Evolutionary conservation across 2,113 vertebrate genomes (phyloP).

Genomic region (Coturnix japonica): DNA sequence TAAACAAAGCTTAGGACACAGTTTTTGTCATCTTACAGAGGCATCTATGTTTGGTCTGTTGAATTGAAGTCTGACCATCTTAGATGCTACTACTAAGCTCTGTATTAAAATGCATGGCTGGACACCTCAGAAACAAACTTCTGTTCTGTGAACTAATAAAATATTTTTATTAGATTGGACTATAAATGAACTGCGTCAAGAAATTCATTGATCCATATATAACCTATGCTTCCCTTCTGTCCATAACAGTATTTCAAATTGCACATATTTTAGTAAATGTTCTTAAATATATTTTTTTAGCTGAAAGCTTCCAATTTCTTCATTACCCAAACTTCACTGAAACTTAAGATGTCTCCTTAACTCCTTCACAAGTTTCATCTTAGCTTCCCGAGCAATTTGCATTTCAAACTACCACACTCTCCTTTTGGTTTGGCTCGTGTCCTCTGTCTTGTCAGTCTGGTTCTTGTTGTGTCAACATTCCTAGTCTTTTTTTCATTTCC

Average conservation of each 20-base stretch:
- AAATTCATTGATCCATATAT: neutral
- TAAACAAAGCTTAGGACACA: neutral
- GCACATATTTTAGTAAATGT: accelerated
- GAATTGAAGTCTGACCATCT: neutral
- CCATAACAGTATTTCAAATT: neutral
- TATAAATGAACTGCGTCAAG: neutral
- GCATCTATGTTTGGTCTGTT: neutral
- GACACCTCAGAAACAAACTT: neutral
- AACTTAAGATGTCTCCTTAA: neutral
- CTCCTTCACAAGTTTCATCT: neutral
- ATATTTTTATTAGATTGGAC: neutral
- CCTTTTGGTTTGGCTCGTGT: accelerated
- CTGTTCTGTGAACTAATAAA: neutral
- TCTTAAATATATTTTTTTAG: neutral
- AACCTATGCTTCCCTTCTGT: neutral
- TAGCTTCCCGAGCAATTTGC: neutral
- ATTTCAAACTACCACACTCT: neutral
- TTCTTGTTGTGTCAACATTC: accelerated
- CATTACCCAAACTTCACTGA: neutral
- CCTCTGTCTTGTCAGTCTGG: neutral
- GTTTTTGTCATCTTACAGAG: neutral
- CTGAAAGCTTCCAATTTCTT: neutral
- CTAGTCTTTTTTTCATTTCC: neutral
- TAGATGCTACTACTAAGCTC: neutral
- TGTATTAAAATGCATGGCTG: neutral